Percentiles rank a stretch among this genome's conserved stretches.
These are phyloP conservation scores for Okapia johnstoni DNA, from an alignment of 2,113 vertebrate genomes.

Conservation along the genomic window DNA sequence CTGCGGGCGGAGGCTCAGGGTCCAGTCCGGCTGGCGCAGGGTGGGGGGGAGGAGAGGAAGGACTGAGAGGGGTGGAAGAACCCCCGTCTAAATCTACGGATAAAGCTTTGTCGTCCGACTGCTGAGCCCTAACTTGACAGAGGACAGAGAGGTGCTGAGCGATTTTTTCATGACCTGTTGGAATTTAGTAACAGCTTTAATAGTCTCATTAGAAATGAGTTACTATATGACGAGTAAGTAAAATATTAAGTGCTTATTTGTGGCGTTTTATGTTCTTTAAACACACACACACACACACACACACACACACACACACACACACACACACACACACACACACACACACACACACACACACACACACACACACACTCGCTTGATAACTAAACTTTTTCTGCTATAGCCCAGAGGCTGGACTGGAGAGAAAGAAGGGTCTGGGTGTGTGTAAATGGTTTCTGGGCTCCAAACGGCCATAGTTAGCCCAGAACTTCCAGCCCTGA, in stretches of 20 bases:
- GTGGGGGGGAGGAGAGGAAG: background rate
- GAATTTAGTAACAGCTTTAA: constrained; percentile 53
- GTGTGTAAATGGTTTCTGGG: constrained; percentile 80
- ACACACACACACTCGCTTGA: background rate
- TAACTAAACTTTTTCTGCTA: background rate
- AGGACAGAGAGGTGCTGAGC: constrained; percentile 38
- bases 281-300: background rate
- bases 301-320: background rate
- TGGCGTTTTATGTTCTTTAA: constrained; percentile 43
- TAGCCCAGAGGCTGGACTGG: constrained; percentile 41
- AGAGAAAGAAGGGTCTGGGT: constrained; percentile 70
- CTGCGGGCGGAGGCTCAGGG: background rate
- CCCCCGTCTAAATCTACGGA: background rate
- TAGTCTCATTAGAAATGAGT: constrained; percentile 68
- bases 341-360: background rate
- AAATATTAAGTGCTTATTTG: constrained; percentile 60
- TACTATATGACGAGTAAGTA: constrained; percentile 56
- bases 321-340: background rate
- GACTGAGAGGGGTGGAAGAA: background rate
- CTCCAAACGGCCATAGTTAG: constrained; percentile 88
- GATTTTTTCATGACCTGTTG: constrained; percentile 53
- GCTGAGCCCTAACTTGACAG: background rate
- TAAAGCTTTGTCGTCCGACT: background rate
- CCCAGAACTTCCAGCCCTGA: constrained; percentile 91
- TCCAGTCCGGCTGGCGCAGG: background rate